Evolutionary conservation across 1,140 invertebrate species (phyloP), one percentile per base, ranked within the genome.

Genomic region (Limonius californicus): DNA sequence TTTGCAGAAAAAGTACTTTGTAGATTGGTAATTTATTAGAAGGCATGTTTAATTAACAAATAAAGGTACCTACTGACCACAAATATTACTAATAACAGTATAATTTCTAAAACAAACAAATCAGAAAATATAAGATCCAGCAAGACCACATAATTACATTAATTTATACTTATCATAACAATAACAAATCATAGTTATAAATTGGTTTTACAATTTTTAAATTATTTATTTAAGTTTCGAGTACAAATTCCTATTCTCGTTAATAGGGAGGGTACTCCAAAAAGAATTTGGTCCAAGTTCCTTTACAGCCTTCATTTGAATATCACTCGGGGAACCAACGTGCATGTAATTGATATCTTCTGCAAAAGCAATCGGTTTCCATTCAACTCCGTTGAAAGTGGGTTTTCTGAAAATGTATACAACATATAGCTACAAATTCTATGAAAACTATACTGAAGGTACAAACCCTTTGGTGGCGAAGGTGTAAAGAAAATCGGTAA

Each of bases 221-320:
- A n/a, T n/a, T n/a, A n/a, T n/a, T n/a, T n/a, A n/a, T n/a, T n/a
- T n/a, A n/a, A n/a, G n/a, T n/a, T n/a, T n/a, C n/a, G n/a, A n/a
- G 14, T 18, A 50, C n/a, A 50, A 50, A 8, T 14, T 15, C 4
- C 15, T 4, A 27, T 55, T 55, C 30, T 55, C 53, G 2, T 16
- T 27, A 32, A 55, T 55, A 2, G 53, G 53, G 2, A 55, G 18
- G 9, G n/a, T 6, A 55, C 30, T 21, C 53, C 53, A 55, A 15
- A 55, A 55, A 15, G 53, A n/a, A 16, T 2, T 23, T 2, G 2
- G 1, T 27, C 4, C 27, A 27, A 55, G 15, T 19, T 32, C 6
- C 4, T 19, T 32, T 15, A 55, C 6, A 3, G 2, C 2, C 12
- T 23, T 55, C 27, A 23, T 55, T 15, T 23, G 20, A 6, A 55